Percentiles rank a stretch among this genome's conserved stretches.
Conservation (phyloP, 1,140 invertebrate genomes). For the Polyergus mexicanus region DNA sequence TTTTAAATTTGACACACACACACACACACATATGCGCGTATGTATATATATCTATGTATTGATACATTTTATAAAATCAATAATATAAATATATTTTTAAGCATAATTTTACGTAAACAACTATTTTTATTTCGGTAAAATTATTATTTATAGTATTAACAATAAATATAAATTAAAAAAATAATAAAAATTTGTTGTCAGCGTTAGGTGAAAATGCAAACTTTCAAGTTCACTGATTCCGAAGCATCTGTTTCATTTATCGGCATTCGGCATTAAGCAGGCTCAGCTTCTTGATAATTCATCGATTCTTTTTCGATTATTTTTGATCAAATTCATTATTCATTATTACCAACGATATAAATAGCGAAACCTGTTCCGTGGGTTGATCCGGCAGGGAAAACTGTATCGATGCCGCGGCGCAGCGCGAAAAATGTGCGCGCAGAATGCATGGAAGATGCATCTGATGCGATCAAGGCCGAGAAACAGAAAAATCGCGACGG, state of each 20-base stretch:
- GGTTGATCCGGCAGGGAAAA: slow-evolving; percentile 25
- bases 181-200: too few relatives aligned
- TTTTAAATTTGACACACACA: too few relatives aligned
- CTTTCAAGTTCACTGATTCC: neutral
- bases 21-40: too few relatives aligned
- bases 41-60: too few relatives aligned
- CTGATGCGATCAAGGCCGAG: slow-evolving; percentile 41
- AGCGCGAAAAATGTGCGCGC: slow-evolving; percentile 32
- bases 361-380: slow-evolving; percentile 51
- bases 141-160: neutral
- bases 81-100: neutral
- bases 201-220: too few relatives aligned
- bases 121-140: neutral
- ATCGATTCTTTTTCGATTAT: neutral
- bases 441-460: slow-evolving; percentile 4
- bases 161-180: neutral
- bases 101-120: neutral
- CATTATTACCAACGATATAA: slow-evolving; percentile 30
- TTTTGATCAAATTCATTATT: slow-evolving; percentile 19
- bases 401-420: slow-evolving; percentile 29
- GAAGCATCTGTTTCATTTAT: neutral
- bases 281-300: neutral
- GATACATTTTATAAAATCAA: neutral
- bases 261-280: neutral
- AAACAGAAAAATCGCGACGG: slow-evolving; percentile 47